Evolutionary conservation across 2,888 invertebrate species (phyloP).

Genomic region (Perizoma flavofasciatum): DNA sequence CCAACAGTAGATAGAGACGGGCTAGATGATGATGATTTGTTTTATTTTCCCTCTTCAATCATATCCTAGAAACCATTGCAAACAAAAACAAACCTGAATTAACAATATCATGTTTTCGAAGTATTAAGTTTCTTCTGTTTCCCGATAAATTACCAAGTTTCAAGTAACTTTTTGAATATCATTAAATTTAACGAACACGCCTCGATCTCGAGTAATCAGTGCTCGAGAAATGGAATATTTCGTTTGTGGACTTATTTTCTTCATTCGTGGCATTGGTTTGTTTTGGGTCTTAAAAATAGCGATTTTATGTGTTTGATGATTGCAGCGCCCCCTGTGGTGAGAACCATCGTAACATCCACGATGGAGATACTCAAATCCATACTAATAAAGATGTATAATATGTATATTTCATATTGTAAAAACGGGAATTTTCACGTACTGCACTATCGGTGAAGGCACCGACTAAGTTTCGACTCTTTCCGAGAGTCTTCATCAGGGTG

Average conservation of each 20-base stretch:
- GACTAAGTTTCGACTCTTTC: no score
- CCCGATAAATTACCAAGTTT: conserved; percentile 41
- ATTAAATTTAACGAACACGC: conserved; percentile 43
- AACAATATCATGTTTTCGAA: conserved; percentile 32
- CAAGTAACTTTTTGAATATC: conserved; percentile 39
- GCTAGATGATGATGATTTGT: no score
- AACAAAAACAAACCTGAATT: conserved; percentile 23
- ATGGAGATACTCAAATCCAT: no score
- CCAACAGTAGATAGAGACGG: no score
- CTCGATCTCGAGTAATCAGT: conserved; percentile 29
- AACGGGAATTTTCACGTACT: no score
- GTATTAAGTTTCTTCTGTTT: conserved; percentile 38
- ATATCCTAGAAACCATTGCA: neutral
- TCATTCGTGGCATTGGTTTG: neutral
- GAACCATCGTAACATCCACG: no score
- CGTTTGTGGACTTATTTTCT: neutral
- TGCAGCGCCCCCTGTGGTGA: no score
- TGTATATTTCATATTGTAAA: no score
- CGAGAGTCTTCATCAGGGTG: no score
- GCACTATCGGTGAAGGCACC: no score
- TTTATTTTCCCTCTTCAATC: no score
- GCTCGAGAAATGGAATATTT: conserved; percentile 16
- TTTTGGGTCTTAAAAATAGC: neutral
- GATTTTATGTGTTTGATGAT: neutral
- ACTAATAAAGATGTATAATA: no score